Base-by-base conservation (phyloP, 2,113 vertebrate genomes). In the Datnioides undecimradiatus region DNA sequence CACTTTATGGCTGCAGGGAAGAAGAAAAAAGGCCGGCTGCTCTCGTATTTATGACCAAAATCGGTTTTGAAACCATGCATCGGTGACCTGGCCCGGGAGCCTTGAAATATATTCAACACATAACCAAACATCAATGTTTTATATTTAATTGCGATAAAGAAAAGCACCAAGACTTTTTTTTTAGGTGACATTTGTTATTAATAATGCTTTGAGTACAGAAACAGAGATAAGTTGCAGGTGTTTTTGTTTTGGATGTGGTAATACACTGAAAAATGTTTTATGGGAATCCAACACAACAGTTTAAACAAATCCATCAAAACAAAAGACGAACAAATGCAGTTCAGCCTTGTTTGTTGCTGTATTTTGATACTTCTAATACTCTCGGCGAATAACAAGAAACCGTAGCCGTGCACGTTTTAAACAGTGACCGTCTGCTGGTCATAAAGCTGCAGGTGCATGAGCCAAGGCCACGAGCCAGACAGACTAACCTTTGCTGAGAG, bases 381-480 rank as follows among this genome's bases (percentile, higher is more conserved):
- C 64, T 72, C n/a, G 62, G 78, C 59, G 79, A 82, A 66, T 45
- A 49, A 84, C 76, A 76, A 67, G 45, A 79, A 60, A 58, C 27
- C 6, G 14, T 19, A 75, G 67, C 8, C 41, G 64, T 71, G 13
- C 45, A 31, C 40, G 13, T 84, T 86, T 80, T 60, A 73, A 83
- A 65, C 31, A 0, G 64, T 12, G 55, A 60, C 77, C 40, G 69
- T 87, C 70, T 82, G 80, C 65, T 25, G 73, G 52, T 87, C 82
- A 72, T 90, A 91, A 92, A 91, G 82, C 7, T 88, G 84, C 92
- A 94, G 91, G 92, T 93, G 91, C 76, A 85, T 75, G 57, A 63
- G 71, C 64, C 58, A 60, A 84, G 68, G 80, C 73, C 38, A 5
- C 11, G 17, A 60, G 73, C 72, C 88, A 92, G 86, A 90, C 88